These are phyloP conservation scores for Brachyrhaphis roseni DNA, from an alignment of 2,797 vertebrate species.

Conservation along the genomic window DNA sequence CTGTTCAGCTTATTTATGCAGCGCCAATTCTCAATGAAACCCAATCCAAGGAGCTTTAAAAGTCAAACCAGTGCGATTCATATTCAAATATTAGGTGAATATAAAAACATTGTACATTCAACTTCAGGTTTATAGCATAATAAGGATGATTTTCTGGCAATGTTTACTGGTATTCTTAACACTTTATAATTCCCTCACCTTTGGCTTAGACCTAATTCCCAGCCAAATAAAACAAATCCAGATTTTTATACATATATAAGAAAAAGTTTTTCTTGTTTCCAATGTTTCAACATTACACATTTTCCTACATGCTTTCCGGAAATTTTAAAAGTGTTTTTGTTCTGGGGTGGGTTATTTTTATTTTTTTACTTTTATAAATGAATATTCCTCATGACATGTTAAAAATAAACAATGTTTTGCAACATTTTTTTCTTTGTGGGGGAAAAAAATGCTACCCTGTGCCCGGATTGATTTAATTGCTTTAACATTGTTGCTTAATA, in stretches of 20 bases:
- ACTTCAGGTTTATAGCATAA: not conserved
- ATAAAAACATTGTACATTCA: not conserved
- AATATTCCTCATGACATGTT: not conserved
- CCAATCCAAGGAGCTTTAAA: not conserved
- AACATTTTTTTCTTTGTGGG: too few species aligned
- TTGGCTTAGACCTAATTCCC: not conserved
- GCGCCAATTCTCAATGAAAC: not conserved
- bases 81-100: not conserved
- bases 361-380: not conserved
- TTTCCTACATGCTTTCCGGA: not conserved
- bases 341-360: not conserved
- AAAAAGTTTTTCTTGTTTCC: too few species aligned
- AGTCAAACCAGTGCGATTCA: constrained; percentile 20
- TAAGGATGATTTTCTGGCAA: not conserved
- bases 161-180: not conserved
- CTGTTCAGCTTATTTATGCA: not conserved
- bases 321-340: not conserved
- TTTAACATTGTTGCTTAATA: not conserved
- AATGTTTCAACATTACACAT: not conserved
- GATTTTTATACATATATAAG: too few species aligned
- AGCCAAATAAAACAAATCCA: not conserved
- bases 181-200: not conserved
- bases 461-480: not conserved
- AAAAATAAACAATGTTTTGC: not conserved
- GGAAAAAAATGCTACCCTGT: not conserved